phyloP scores from a whole-genome alignment of 2,888 invertebrate genomes.

The Bombylius major region DNA sequence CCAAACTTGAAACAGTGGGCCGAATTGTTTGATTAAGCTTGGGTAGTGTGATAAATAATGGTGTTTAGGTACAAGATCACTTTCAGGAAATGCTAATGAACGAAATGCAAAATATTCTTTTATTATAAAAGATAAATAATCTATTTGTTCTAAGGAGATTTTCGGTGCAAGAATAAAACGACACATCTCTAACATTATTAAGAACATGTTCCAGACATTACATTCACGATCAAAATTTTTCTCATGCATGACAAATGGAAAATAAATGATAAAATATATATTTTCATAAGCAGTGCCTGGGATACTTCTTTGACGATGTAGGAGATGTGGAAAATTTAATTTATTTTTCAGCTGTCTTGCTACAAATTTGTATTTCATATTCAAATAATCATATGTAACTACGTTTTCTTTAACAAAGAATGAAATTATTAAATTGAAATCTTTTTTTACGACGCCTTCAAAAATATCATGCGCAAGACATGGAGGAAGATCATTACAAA shows the following conservation, averaged over 20 bases:
- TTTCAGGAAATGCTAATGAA: neutral
- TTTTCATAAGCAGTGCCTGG: neutral
- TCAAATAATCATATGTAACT: too few species aligned
- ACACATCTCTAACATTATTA: neutral
- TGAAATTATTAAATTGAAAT: too few species aligned
- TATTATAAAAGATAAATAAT: neutral
- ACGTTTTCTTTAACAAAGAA: too few species aligned
- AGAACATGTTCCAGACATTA: neutral
- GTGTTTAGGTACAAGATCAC: neutral
- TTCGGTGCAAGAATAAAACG: neutral
- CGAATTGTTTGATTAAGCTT: neutral
- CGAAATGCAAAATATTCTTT: neutral
- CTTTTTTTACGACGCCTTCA: too few species aligned
- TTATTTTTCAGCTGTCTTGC: too few species aligned
- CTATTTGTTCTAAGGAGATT: neutral
- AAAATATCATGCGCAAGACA: too few species aligned
- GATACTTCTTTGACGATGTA: neutral
- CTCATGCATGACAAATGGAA: neutral
- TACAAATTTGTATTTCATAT: too few species aligned
- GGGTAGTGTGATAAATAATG: neutral
- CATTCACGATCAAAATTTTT: neutral
- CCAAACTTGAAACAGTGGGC: neutral
- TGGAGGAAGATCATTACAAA: too few species aligned
- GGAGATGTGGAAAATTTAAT: too few species aligned
- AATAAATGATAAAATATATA: neutral